Evolutionary conservation across 2,888 invertebrate species (phyloP), one percentile per base, ranked within the genome.

Genomic region (Dromius quadrimaculatus): DNA sequence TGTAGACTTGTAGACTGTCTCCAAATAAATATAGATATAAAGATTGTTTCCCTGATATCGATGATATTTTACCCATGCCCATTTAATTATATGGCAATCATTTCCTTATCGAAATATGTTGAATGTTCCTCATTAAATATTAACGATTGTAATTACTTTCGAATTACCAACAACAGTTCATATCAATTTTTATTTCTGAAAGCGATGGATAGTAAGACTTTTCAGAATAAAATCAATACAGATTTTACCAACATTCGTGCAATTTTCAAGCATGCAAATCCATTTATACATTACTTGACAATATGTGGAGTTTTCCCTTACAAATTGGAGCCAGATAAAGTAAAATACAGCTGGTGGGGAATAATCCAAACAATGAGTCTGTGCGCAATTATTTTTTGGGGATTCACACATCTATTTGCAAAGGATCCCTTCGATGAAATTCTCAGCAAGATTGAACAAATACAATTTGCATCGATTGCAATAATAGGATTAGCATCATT

Each of bases 301-400:
- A 45, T 70, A 62, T 70, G 36, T 50, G 70, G 70, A 2, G 70
- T 70, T 3, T 70, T 70, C 36, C 70, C 70, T 1, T 70, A 70
- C 22, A 50, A 22, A 32, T 15, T 70, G 2, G 34, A 61, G 23
- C 13, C 22, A 22, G 20, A 34, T 8, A 50, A 32, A 2, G 6
- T 62, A 47, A 59, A 61, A 47, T 23, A 43, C 6, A 38, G 28
- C 9, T 62, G 62, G 62, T 62, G 61, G 47, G 70, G 70, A 1
- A 9, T 45, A 0, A 62, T 62, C 19, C 70, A 62, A 38, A 61
- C 62, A 17, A 38, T 61, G 13, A 50, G 38, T 23, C 23, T 62
- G 23, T 23, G 41, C 13, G 36, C 17, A 1, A 1, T 70, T 28
- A 23, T 62, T 15, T 38, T 20, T 4, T 62, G 47, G 50, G 70